Base-by-base conservation (phyloP, 2,797 vertebrate species). In the Geotrypetes seraphini region DNA sequence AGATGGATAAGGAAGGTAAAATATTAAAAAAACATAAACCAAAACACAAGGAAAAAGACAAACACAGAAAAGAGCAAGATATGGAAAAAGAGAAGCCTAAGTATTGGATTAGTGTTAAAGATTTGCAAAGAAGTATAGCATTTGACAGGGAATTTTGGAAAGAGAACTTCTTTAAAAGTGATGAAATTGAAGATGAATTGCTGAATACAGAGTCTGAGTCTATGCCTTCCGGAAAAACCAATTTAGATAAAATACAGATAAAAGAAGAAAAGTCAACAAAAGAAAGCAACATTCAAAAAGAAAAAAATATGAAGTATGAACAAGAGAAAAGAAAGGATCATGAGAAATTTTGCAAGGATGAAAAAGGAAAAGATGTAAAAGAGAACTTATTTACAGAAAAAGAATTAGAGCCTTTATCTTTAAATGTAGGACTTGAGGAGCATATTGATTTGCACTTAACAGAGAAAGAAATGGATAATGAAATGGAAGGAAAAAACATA, bases 141-240 rank as follows among this genome's bases (percentile, higher is more conserved):
- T 99, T 99, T 65, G 96, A 97, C 72, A 79, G 93, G 65, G 96
- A 99, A 74, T 99, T 98, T 74, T 99, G 96, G 96, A 99, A 99
- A 70, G 95, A 98, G 34, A 98, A 99, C 52, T 99, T 99, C 66
- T 99, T 99, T 78, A 98, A 97, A 85, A 98, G 88, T 47, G 96
- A 97, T 69, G 96, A 99, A 66, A 84, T 80, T 1, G 91, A 96
- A 37, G 93, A 97, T 27, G 44, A 44, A 0, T 53, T 73, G 50
- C 67, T 69, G 39, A 90, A 72, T 60, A 63, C 62, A 11, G 94
- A 97, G 36, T 69, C 77, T n/a, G 89, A 89, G 36, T 59, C 70
- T 37, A 43, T 78, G 48, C 69, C 66, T 3, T 69, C 81, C 49
- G 87, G 84, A 28, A 97, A 82, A 63, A 80, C 72, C 1, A 86